A percentile compares a stretch with the other conserved stretches of the same genome.
Evolutionary conservation across 2,113 vertebrate genomes (phyloP).

Genomic region (Trinectes maculatus): DNA sequence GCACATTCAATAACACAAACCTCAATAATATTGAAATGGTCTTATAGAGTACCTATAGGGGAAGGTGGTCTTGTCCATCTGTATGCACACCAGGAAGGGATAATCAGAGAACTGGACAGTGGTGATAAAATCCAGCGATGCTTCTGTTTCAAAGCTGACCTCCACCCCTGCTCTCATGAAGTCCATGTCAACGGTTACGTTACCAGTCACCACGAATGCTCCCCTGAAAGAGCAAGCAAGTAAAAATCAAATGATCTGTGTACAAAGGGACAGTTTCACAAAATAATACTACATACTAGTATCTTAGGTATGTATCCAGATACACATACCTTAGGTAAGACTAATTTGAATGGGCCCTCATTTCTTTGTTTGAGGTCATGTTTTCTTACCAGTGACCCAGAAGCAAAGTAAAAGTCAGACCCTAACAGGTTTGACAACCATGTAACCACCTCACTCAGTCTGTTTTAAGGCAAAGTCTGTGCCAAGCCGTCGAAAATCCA

Average conservation of each 20-base stretch:
- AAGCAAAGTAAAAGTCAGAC: neutral
- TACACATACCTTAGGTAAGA: too few relatives aligned
- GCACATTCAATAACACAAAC: neutral
- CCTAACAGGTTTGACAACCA: neutral
- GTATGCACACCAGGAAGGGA: slow-evolving; percentile 96
- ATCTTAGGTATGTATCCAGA: too few relatives aligned
- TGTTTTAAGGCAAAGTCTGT: slow-evolving; percentile 30
- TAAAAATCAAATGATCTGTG: neutral
- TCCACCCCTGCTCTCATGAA: slow-evolving; percentile 89
- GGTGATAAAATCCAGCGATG: slow-evolving; percentile 89
- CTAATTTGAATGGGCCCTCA: too few relatives aligned
- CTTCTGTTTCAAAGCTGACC: slow-evolving; percentile 87
- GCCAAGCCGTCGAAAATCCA: slow-evolving; percentile 22
- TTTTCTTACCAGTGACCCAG: neutral
- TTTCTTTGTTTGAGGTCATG: too few relatives aligned
- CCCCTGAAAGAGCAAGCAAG: slow-evolving; percentile 79
- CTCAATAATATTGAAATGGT: neutral
- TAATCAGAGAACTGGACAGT: slow-evolving; percentile 98
- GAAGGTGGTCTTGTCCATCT: slow-evolving; percentile 91
- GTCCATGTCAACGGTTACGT: slow-evolving; percentile 88
- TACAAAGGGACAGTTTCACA: neutral
- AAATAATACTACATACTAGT: too few relatives aligned
- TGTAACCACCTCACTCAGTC: slow-evolving; percentile 5
- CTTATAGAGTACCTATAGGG: slow-evolving; percentile 86
- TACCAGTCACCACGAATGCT: slow-evolving; percentile 83